Conservation (phyloP, 2,888 invertebrate genomes). For the Leptinotarsa tumamoca region DNA sequence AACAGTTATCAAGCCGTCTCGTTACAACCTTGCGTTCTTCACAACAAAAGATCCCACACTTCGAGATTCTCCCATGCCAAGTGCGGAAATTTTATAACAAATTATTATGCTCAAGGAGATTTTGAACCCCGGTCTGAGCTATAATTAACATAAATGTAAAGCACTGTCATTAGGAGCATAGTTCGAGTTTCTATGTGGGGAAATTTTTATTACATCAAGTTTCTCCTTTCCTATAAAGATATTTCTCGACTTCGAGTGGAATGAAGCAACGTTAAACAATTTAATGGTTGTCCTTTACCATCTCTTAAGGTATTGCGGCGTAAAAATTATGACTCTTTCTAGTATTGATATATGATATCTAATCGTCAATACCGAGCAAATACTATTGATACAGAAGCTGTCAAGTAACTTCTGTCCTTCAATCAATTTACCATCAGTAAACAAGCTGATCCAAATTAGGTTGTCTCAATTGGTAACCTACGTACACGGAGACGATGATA, state of each 20-base stretch:
- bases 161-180: constrained; percentile 26
- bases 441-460: too few species aligned
- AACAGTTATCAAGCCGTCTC: constrained; percentile 53
- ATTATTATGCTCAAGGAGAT: constrained; percentile 61
- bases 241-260: constrained; percentile 7
- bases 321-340: background rate
- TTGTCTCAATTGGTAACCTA: too few species aligned
- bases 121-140: constrained; percentile 54
- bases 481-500: too few species aligned
- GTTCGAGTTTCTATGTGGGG: constrained; percentile 23
- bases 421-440: background rate
- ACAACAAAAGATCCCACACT: constrained; percentile 60
- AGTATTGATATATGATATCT: constrained; percentile 2
- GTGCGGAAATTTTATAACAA: constrained; percentile 62
- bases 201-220: constrained; percentile 24
- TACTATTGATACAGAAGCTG: background rate
- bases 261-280: background rate
- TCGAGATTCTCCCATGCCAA: constrained; percentile 59
- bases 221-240: constrained; percentile 10
- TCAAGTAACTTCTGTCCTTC: background rate
- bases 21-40: constrained; percentile 57
- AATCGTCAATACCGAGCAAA: background rate
- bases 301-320: constrained; percentile 1
- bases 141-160: constrained; percentile 41
- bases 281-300: constrained; percentile 11